Evolutionary conservation across 1,140 invertebrate genomes (phyloP).

Genomic region (Hyphantria cunea): DNA sequence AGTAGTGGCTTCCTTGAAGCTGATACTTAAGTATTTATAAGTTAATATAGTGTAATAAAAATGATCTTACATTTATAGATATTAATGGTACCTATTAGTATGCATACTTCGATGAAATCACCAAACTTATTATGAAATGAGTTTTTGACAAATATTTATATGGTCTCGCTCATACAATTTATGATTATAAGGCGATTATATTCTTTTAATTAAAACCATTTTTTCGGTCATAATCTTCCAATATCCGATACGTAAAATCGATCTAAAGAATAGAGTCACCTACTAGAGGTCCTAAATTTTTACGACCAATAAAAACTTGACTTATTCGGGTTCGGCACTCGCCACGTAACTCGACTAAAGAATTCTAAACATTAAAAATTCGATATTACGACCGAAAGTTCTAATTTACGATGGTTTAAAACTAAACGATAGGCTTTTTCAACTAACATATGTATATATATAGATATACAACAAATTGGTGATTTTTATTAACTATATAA

Average conservation of each 20-base stretch:
- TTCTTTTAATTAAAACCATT: conserved; percentile 50
- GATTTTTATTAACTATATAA: conserved; percentile 50
- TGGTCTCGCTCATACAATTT: conserved; percentile 29
- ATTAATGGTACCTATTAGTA: conserved; percentile 7
- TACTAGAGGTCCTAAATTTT: conserved; percentile 68
- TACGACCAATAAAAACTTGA: conserved; percentile 68
- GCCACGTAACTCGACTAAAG: conserved; percentile 53
- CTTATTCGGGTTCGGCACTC: conserved; percentile 60
- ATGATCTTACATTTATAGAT: neutral
- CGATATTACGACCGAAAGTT: conserved; percentile 72
- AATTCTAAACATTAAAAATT: conserved; percentile 59
- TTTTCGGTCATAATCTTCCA: conserved; percentile 40
- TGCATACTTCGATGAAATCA: conserved; percentile 6
- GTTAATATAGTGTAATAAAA: no score
- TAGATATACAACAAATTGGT: conserved; percentile 40
- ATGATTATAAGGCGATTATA: conserved; percentile 42
- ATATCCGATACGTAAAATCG: conserved; percentile 59
- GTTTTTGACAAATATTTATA: conserved; percentile 32
- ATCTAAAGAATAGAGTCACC: conserved; percentile 69
- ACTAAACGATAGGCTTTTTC: conserved; percentile 49
- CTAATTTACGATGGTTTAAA: conserved; percentile 69
- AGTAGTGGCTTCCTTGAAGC: no score
- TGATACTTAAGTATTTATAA: no score
- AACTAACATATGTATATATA: conserved; percentile 13
- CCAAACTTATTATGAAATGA: conserved; percentile 20